Conservation (phyloP, 2,113 vertebrate species). For the Atherinomorus stipes region DNA sequence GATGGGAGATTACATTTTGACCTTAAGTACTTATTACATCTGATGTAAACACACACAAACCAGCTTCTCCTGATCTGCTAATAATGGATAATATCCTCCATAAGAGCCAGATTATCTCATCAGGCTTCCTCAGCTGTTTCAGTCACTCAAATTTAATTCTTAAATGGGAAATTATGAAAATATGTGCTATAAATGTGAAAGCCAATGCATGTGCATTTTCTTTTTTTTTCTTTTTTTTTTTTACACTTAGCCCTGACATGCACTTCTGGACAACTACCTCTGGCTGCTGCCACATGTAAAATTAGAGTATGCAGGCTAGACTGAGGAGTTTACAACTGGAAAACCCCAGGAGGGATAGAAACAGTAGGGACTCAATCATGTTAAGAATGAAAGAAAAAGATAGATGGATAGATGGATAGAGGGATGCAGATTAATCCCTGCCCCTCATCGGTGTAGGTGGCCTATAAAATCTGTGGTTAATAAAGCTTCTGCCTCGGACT, state of each 20-base stretch:
- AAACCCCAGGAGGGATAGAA: constrained; percentile 9
- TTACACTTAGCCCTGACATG: not conserved
- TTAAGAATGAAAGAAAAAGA: constrained; percentile 19
- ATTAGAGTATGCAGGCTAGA: not conserved
- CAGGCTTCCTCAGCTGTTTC: not conserved
- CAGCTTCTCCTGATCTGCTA: constrained; percentile 36
- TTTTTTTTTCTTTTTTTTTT: not conserved
- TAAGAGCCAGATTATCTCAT: constrained; percentile 13
- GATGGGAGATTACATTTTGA: constrained; percentile 62
- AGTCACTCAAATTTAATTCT: not conserved
- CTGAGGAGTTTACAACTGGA: constrained; percentile 8
- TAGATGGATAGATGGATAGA: constrained; percentile 26
- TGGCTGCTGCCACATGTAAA: not conserved
- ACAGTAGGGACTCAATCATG: not conserved
- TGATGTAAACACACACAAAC: constrained; percentile 47
- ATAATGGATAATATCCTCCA: constrained; percentile 28
- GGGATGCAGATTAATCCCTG: constrained; percentile 69
- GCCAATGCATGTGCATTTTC: not conserved
- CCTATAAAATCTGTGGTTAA: constrained; percentile 76
- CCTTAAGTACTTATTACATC: constrained; percentile 43
- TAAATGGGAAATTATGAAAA: not conserved
- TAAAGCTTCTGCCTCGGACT: constrained; percentile 72
- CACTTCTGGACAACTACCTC: constrained; percentile 1
- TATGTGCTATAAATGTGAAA: not conserved
- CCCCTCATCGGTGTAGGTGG: constrained; percentile 60